Evolutionary conservation across 37 sponge, comb jelly and placozoan species (phyloP).

Genomic region (Dysidea cf. avara): DNA sequence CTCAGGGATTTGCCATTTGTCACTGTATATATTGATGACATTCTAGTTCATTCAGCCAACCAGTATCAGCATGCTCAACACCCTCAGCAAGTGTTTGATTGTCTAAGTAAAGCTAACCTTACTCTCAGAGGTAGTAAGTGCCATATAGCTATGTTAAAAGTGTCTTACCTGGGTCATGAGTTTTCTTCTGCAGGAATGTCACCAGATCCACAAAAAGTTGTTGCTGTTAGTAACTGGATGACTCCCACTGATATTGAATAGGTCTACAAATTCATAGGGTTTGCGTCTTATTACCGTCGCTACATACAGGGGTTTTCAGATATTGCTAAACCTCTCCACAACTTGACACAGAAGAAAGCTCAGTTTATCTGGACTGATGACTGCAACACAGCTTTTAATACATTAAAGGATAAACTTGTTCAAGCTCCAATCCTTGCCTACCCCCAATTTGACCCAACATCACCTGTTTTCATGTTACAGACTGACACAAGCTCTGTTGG

Average conservation of each 20-base stretch:
- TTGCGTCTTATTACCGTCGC: constrained; percentile 4
- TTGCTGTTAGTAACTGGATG: background rate
- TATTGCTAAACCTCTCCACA: no score
- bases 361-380: no score
- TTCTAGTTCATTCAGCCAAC: constrained; percentile 9
- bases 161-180: constrained; percentile 4
- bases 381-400: no score
- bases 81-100: constrained; percentile 4
- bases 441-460: no score
- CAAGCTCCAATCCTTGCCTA: no score
- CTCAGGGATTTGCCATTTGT: background rate
- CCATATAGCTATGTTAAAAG: constrained; percentile 1
- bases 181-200: constrained; percentile 1
- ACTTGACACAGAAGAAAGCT: no score
- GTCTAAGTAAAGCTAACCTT: background rate
- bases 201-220: background rate
- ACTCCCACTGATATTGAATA: background rate
- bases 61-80: background rate
- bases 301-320: background rate
- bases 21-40: constrained; percentile 20
- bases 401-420: no score
- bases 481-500: no score
- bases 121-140: constrained; percentile 18
- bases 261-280: background rate
- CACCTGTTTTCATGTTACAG: no score